Conservation (phyloP, 1,140 invertebrate genomes). For the Mylabris phalerata region DNA sequence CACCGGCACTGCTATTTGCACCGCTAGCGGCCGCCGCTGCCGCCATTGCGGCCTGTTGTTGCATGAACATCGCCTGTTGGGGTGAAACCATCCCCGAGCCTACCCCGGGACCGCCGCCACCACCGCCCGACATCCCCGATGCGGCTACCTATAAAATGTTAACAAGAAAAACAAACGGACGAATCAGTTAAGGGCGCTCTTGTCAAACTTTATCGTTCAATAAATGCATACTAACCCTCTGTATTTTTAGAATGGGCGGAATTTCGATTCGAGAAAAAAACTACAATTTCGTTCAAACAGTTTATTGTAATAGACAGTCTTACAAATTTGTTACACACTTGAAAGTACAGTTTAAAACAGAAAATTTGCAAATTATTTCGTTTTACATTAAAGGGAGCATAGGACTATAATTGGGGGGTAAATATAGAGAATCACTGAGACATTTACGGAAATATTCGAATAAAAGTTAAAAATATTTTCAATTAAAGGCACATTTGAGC, state of each 20-base stretch:
- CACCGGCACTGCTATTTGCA: constrained; percentile 28
- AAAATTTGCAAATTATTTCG: too few relatives aligned
- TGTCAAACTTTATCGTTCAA: not conserved
- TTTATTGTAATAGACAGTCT: constrained; percentile 20
- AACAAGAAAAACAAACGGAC: not conserved
- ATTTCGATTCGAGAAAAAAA: constrained; percentile 9
- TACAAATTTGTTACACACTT: constrained; percentile 20
- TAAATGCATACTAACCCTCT: constrained; percentile 20
- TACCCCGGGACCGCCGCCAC: constrained; percentile 31
- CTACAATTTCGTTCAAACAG: constrained; percentile 12
- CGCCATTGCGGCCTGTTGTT: constrained; percentile 41
- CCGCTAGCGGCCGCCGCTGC: not conserved
- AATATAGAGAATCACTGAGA: too few relatives aligned
- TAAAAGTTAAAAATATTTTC: constrained; percentile 13
- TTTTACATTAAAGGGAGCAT: too few relatives aligned
- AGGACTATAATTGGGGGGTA: too few relatives aligned
- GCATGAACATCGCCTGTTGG: constrained; percentile 53
- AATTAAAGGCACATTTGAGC: constrained; percentile 35
- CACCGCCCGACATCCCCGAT: constrained; percentile 29
- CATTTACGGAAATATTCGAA: not conserved
- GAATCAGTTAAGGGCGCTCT: not conserved
- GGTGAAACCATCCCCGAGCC: constrained; percentile 38
- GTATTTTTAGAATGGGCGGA: constrained; percentile 12
- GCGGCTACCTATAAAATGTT: constrained; percentile 29
- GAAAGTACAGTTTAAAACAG: too few relatives aligned